Evolutionary conservation across 2,888 invertebrate species (phyloP), one percentile per base, ranked within the genome.

Genomic region (Eristalis pertinax): DNA sequence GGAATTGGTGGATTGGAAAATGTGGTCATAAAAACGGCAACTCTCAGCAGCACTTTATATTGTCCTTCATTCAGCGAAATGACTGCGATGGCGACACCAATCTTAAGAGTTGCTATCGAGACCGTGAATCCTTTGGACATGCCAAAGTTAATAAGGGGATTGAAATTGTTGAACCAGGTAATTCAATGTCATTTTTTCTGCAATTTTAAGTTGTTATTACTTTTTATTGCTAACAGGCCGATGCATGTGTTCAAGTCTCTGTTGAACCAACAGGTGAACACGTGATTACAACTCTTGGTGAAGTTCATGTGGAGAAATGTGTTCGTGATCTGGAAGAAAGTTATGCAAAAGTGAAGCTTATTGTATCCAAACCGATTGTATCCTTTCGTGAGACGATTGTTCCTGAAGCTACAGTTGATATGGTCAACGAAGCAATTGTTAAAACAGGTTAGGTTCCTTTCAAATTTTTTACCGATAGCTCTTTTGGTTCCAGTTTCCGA

Each of bases 281-380:
- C 91, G 97, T 99, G 1, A 94, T 99, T 38, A 95, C 98, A 2
- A 99, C 99, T 0, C 97, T 99, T 1, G 99, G 99, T 0, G 99
- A 99, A 94, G 97, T 99, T 1, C 99, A 99, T 93, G 94, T 99
- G 73, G 97, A 99, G 91, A 96, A 98, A 91, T 99, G 99, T 93
- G 94, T 99, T 5, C 97, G 97, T 91, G 99, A 99, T 94, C 94
- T 99, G 73, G 96, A 95, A 89, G 94, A 94, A 81, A 95, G 95
- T 89, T 98, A 97, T 93, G 97, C 97, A 0, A 96, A 96, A 92
- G 95, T 98, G 83, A 96, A 97, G 69, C 94, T 99, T n/a, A 96
- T 96, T 88, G 98, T 97, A 0, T 99, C 99, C 0, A 96, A 97
- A 91, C 99, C 99, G 0, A 99, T 99, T 90, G 99, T 99, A 1